Percentiles rank a stretch among this genome's conserved stretches.
Conservation (phyloP, 2,888 invertebrate species). For the Sarcophaga subvicina region DNA sequence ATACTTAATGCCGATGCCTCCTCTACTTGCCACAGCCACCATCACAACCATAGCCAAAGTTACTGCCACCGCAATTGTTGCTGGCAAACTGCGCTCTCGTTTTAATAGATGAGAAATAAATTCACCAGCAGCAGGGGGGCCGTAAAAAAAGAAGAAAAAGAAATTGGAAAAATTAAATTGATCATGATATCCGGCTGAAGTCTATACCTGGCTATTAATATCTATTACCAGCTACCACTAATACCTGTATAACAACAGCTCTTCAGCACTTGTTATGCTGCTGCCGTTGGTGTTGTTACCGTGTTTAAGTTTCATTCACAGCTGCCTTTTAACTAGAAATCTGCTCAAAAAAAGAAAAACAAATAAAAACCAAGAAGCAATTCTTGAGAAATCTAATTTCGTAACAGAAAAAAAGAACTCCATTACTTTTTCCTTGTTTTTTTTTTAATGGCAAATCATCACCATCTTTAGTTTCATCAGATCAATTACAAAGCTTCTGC, state of each 20-base stretch:
- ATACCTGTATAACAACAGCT: neutral
- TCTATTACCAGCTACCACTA: constrained; percentile 59
- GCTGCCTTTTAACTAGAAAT: constrained; percentile 55
- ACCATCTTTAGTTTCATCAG: constrained; percentile 61
- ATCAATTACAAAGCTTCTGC: constrained; percentile 61
- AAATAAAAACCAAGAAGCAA: neutral
- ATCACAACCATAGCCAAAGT: no score
- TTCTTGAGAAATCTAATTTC: constrained; percentile 62
- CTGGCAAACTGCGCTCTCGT: constrained; percentile 17
- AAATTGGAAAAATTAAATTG: constrained; percentile 68
- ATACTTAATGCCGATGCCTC: neutral
- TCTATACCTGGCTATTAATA: constrained; percentile 59
- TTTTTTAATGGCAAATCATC: constrained; percentile 40
- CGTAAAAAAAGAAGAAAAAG: neutral
- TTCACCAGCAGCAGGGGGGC: neutral
- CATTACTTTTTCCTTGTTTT: constrained; percentile 52
- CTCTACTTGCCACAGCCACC: neutral
- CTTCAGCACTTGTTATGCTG: constrained; percentile 2
- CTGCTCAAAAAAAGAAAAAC: neutral
- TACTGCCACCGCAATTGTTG: constrained; percentile 25
- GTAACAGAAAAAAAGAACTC: constrained; percentile 26
- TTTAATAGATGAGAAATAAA: neutral
- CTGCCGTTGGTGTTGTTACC: constrained; percentile 26
- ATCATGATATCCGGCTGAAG: constrained; percentile 68
- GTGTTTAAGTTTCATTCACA: constrained; percentile 42